A percentile compares a stretch with the other conserved stretches of the same genome.
Evolutionary conservation across 2,797 vertebrate genomes (phyloP).

Genomic region (Tachyglossus aculeatus): DNA sequence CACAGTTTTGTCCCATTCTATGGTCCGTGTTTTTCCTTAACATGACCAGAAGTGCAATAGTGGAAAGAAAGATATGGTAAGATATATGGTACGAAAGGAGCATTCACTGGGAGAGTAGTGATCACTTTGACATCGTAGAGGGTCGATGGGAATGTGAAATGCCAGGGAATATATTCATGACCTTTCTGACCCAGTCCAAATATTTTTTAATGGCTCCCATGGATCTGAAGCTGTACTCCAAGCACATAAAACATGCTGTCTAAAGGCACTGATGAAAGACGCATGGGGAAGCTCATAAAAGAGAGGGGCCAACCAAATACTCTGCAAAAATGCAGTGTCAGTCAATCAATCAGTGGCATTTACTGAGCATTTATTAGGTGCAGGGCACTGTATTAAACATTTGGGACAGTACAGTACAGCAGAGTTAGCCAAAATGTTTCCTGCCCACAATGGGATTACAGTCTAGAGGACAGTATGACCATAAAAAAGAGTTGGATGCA

Average conservation of each 20-base stretch:
- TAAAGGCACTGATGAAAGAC: conserved; percentile 65
- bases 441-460: too few species aligned
- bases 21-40: too few species aligned
- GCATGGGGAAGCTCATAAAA: conserved; percentile 71
- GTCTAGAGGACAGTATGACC: too few species aligned
- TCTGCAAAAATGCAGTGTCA: conserved; percentile 70
- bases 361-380: too few species aligned
- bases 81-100: background rate
- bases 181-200: conserved; percentile 61
- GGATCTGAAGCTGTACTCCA: conserved; percentile 53
- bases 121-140: background rate
- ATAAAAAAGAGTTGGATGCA: conserved; percentile 57
- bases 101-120: conserved; percentile 8
- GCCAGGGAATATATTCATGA: conserved; percentile 40
- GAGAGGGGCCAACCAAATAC: conserved; percentile 62
- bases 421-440: too few species aligned
- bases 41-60: too few species aligned
- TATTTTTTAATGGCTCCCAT: conserved; percentile 44
- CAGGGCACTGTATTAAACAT: too few species aligned
- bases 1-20: too few species aligned
- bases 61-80: too few species aligned
- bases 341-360: too few species aligned
- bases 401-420: too few species aligned
- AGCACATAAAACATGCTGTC: conserved; percentile 49
- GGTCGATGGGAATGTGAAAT: conserved; percentile 26